Percentiles rank a stretch among this genome's conserved stretches.
Conservation (phyloP, 2,888 invertebrate species). For the Epiblema foenella region DNA sequence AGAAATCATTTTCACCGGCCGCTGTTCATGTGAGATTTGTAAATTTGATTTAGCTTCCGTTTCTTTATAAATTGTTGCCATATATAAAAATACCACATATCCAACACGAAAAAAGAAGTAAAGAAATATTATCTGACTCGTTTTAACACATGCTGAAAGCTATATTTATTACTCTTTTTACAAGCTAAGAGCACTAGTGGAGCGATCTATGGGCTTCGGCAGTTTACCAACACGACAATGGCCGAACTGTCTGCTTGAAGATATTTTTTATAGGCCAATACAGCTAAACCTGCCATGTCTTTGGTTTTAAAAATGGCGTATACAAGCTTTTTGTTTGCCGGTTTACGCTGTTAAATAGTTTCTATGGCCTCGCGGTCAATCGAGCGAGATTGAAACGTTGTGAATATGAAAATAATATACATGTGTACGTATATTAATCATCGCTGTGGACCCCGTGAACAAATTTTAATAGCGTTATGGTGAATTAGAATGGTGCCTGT, state of each 20-base stretch:
- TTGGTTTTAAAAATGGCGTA: conserved; percentile 87
- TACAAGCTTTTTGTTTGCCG: conserved; percentile 87
- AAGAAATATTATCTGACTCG: conserved; percentile 75
- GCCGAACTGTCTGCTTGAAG: conserved; percentile 81
- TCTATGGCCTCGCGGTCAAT: conserved; percentile 73
- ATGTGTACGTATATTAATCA: conserved; percentile 83
- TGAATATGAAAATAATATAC: conserved; percentile 84
- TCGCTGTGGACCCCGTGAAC: conserved; percentile 80
- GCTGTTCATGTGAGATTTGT: not conserved
- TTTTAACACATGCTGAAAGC: conserved; percentile 80
- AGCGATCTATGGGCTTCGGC: conserved; percentile 84
- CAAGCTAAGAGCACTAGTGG: conserved; percentile 80
- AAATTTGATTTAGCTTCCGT: conserved; percentile 23
- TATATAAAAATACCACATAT: conserved; percentile 56
- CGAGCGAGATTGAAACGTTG: conserved; percentile 74
- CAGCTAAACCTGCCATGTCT: conserved; percentile 84
- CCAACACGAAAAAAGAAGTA: conserved; percentile 44
- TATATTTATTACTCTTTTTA: conserved; percentile 82
- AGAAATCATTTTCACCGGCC: not conserved
- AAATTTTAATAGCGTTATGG: conserved; percentile 82
- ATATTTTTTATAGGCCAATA: conserved; percentile 84
- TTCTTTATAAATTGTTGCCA: conserved; percentile 60
- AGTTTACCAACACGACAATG: conserved; percentile 86
- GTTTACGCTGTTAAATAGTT: conserved; percentile 83
- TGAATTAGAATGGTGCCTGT: conserved; percentile 85